These are phyloP conservation scores for Eupristina koningsbergeri DNA, from an alignment of 1,140 invertebrate species.

Conservation along the genomic window DNA sequence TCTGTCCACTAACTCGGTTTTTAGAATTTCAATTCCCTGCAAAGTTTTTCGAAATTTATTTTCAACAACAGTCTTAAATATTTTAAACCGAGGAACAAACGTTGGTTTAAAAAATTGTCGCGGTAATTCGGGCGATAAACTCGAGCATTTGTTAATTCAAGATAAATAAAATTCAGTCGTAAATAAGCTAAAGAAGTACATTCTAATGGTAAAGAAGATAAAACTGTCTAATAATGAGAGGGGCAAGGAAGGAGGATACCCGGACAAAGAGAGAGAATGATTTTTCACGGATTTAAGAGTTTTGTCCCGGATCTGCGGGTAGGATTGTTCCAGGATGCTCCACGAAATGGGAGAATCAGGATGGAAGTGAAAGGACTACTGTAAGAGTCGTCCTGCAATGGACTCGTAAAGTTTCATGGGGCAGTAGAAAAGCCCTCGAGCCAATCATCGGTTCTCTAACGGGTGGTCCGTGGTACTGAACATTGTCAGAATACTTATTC, in stretches of 20 bases:
- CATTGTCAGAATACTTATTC: constrained; percentile 33
- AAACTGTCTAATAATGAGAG: background rate
- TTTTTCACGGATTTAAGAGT: constrained; percentile 40
- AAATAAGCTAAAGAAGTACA: background rate
- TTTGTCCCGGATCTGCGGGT: constrained; percentile 11
- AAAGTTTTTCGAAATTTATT: background rate
- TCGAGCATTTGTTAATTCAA: background rate
- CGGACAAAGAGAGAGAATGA: constrained; percentile 21
- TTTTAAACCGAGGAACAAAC: background rate
- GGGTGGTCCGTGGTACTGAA: constrained; percentile 22
- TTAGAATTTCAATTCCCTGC: background rate
- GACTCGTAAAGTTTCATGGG: constrained; percentile 50
- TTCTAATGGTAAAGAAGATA: background rate
- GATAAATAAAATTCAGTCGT: background rate
- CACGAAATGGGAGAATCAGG: constrained; percentile 36
- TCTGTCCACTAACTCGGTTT: background rate
- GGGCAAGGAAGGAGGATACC: background rate
- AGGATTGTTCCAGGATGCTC: background rate
- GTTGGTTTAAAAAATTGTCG: no score
- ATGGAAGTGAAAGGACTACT: constrained; percentile 41
- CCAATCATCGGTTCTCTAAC: constrained; percentile 51
- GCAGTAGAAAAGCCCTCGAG: constrained; percentile 51
- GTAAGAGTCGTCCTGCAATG: constrained; percentile 32
- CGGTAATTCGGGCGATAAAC: no score
- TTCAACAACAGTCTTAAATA: background rate